These are phyloP conservation scores for Pseudolycoriella hygida DNA, from an alignment of 2,888 invertebrate species.

Conservation along the genomic window DNA sequence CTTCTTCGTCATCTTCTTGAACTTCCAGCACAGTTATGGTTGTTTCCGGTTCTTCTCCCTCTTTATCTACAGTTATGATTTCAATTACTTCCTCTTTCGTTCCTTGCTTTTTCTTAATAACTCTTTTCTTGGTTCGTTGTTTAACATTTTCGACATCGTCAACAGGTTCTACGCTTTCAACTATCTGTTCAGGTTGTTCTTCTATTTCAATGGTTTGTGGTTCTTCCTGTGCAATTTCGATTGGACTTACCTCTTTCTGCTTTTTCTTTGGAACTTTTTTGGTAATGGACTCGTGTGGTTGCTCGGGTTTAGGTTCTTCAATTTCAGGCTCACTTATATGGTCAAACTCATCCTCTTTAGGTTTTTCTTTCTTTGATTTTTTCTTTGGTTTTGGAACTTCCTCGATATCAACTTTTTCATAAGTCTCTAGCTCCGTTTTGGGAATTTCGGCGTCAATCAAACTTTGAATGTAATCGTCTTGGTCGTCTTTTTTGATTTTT, in stretches of 20 bases:
- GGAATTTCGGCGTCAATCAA: constrained; percentile 12
- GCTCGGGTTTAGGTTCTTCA: too few relatives aligned
- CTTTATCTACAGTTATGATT: constrained; percentile 23
- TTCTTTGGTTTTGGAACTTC: constrained; percentile 8
- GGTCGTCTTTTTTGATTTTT: constrained; percentile 15
- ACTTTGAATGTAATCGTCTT: constrained; percentile 17
- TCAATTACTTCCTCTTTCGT: constrained; percentile 25
- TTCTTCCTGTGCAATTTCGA: constrained; percentile 4
- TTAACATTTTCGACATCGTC: constrained; percentile 25
- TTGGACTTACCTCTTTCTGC: neutral
- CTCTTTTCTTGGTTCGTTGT: constrained; percentile 27
- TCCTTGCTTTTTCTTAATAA: constrained; percentile 26
- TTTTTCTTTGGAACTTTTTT: too few relatives aligned
- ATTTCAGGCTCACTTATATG: too few relatives aligned
- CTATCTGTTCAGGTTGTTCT: constrained; percentile 15
- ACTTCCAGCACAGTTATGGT: constrained; percentile 11
- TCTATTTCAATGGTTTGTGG: constrained; percentile 8
- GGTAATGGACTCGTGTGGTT: too few relatives aligned
- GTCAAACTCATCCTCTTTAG: constrained; percentile 1
- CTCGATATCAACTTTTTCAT: neutral
- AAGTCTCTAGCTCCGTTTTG: constrained; percentile 10
- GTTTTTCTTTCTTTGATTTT: constrained; percentile 8
- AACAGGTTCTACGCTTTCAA: constrained; percentile 22
- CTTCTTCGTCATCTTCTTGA: constrained; percentile 14
- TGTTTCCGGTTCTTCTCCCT: constrained; percentile 15